phyloP scores from a whole-genome alignment of 2,797 vertebrate genomes.

The Tarsius wallacei region DNA sequence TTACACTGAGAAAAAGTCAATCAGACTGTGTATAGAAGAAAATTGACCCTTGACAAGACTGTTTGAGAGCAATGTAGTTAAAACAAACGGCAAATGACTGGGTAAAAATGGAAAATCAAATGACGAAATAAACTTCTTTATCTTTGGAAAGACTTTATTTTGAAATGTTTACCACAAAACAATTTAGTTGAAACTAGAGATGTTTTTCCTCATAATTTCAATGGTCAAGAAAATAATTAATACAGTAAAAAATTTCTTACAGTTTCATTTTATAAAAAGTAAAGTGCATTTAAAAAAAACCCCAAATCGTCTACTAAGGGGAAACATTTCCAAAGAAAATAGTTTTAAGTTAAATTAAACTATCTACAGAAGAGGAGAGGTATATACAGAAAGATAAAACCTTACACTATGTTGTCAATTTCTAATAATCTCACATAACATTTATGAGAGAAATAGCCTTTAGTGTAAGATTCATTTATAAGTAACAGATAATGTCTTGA shows the following conservation, averaged over 20 bases:
- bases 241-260: background rate
- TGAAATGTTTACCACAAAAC: background rate
- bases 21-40: rapidly evolving
- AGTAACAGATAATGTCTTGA: conserved; percentile 83
- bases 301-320: too few relatives aligned
- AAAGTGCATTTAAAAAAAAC: background rate
- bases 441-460: background rate
- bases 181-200: background rate
- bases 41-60: background rate
- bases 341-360: background rate
- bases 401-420: rapidly evolving
- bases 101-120: background rate
- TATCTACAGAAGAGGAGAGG: background rate
- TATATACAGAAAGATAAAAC: background rate
- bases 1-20: background rate
- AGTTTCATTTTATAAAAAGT: background rate
- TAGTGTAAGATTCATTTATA: background rate
- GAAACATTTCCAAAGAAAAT: background rate
- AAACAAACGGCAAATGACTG: background rate
- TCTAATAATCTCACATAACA: background rate
- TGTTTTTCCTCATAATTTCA: background rate
- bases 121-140: background rate
- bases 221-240: background rate
- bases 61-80: background rate
- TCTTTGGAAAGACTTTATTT: background rate